These are phyloP conservation scores for Anguilla japonica DNA, from an alignment of 2,113 vertebrate species.

Conservation along the genomic window DNA sequence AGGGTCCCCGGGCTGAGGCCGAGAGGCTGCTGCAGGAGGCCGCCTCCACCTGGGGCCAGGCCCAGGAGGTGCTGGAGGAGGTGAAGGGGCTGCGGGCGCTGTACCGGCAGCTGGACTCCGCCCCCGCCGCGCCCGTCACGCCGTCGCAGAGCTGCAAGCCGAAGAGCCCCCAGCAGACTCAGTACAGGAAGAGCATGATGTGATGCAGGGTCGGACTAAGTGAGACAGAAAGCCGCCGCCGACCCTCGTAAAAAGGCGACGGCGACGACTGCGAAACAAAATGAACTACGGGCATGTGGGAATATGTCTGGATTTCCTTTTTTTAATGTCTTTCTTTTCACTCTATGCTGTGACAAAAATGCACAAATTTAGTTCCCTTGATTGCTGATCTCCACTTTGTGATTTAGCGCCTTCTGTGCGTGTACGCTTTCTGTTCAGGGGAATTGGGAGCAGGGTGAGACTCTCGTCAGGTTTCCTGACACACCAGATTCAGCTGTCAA, in stretches of 20 bases:
- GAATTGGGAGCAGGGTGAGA: background rate
- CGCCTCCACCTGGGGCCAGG: constrained; percentile 79
- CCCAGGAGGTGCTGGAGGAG: constrained; percentile 84
- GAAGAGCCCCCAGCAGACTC: constrained; percentile 65
- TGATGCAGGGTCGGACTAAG: constrained; percentile 47
- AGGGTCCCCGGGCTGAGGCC: constrained; percentile 70
- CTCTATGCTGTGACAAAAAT: constrained; percentile 17
- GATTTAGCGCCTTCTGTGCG: background rate
- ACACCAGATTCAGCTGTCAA: background rate
- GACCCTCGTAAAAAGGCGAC: background rate
- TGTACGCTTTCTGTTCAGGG: background rate
- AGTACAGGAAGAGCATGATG: constrained; percentile 81
- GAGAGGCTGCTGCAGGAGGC: constrained; percentile 86
- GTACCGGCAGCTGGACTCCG: constrained; percentile 77
- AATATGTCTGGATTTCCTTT: constrained; percentile 10
- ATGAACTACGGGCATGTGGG: constrained; percentile 7
- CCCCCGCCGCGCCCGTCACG: constrained; percentile 44
- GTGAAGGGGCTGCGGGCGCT: constrained; percentile 81
- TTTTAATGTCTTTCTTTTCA: constrained; percentile 11
- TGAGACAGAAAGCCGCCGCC: background rate
- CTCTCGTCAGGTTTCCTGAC: background rate
- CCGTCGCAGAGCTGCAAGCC: constrained; percentile 46
- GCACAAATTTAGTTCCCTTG: background rate
- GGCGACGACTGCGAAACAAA: background rate
- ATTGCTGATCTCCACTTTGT: background rate